Percentiles rank a stretch among this genome's conserved stretches.
Evolutionary conservation across 1,140 invertebrate species (phyloP).

Genomic region (Copidosoma floridanum): DNA sequence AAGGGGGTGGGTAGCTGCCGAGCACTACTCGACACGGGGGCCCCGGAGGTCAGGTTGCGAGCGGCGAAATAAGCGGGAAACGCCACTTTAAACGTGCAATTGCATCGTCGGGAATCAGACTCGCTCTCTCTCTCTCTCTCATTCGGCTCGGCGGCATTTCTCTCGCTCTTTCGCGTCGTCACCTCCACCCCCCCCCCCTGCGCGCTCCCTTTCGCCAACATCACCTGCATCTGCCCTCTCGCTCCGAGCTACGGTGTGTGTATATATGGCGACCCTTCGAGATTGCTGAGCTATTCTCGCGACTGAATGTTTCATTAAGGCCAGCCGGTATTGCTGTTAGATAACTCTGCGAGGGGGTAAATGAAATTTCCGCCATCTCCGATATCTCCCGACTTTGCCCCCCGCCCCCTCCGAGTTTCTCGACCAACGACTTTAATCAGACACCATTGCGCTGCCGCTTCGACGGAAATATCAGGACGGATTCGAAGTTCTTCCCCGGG

Average conservation of each 20-base stretch:
- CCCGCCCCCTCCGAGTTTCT: slow-evolving; percentile 30
- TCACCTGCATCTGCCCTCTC: slow-evolving; percentile 26
- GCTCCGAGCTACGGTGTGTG: no score
- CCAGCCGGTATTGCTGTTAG: slow-evolving; percentile 59
- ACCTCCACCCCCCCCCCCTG: slow-evolving; percentile 20
- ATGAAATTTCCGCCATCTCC: slow-evolving; percentile 59
- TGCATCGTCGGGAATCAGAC: slow-evolving; percentile 56
- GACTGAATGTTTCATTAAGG: slow-evolving; percentile 59
- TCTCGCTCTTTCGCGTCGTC: slow-evolving; percentile 32
- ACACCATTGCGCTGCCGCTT: slow-evolving; percentile 44
- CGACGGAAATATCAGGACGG: slow-evolving; percentile 46
- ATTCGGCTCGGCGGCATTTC: no score
- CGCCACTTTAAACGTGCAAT: slow-evolving; percentile 57
- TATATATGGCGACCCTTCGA: slow-evolving; percentile 58
- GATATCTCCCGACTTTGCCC: slow-evolving; percentile 55
- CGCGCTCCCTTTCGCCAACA: slow-evolving; percentile 28
- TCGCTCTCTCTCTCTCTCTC: slow-evolving; percentile 29
- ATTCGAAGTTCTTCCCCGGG: slow-evolving; percentile 40
- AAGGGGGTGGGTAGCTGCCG: neutral
- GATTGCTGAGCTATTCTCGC: slow-evolving; percentile 58
- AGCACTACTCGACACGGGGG: slow-evolving; percentile 24
- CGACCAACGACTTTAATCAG: slow-evolving; percentile 49
- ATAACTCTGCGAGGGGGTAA: slow-evolving; percentile 59
- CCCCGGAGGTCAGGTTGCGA: slow-evolving; percentile 44
- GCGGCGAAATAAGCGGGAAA: slow-evolving; percentile 54